Evolutionary conservation across 1,140 invertebrate species (phyloP).

Genomic region (Drosophila arizonae): DNA sequence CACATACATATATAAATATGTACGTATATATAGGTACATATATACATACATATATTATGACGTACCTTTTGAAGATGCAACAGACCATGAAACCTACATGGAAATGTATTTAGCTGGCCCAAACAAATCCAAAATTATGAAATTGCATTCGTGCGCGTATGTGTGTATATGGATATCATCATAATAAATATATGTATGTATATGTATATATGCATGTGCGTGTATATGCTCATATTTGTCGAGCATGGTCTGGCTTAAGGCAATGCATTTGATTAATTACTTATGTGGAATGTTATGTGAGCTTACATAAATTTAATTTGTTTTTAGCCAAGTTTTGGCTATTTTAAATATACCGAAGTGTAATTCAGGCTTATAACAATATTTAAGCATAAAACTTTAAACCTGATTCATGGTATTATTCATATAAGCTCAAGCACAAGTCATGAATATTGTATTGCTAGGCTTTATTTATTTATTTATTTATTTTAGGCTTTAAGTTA

Average conservation of each 20-base stretch:
- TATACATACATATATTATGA: slow-evolving; percentile 15
- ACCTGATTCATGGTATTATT: no score
- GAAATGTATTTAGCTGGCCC: slow-evolving; percentile 35
- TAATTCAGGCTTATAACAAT: no score
- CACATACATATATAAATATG: not conserved
- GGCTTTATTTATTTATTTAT: no score
- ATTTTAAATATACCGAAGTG: no score
- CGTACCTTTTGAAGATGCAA: slow-evolving; percentile 39
- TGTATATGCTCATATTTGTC: slow-evolving; percentile 2
- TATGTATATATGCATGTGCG: no score
- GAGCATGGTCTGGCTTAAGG: not conserved
- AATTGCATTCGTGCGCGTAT: slow-evolving; percentile 1
- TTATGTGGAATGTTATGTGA: not conserved
- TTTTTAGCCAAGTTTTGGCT: not conserved
- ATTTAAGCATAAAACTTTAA: not conserved
- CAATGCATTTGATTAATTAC: not conserved
- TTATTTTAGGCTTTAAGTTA: no score
- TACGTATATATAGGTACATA: not conserved
- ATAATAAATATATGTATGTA: not conserved
- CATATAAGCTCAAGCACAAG: no score
- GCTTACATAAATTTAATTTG: not conserved
- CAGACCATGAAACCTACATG: slow-evolving; percentile 56
- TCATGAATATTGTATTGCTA: no score
- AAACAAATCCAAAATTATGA: slow-evolving; percentile 18
- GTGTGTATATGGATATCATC: not conserved